A percentile compares a stretch with the other conserved stretches of the same genome.
Evolutionary conservation across 2,888 invertebrate species (phyloP).

Genomic region (Lingula anatina): DNA sequence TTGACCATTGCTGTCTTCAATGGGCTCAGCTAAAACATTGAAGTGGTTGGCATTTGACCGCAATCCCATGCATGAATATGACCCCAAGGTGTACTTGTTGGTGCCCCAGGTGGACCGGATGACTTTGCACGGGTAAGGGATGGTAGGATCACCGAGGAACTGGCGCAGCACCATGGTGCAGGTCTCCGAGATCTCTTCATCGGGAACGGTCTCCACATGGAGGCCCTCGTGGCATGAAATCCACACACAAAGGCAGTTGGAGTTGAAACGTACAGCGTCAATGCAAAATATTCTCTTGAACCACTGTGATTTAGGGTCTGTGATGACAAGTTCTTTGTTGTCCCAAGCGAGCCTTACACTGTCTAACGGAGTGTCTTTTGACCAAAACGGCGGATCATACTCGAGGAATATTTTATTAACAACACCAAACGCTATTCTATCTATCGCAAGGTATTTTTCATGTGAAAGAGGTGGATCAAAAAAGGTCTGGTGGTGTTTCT

Average conservation of each 20-base stretch:
- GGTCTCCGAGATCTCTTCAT: conserved; percentile 65
- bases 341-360: conserved; percentile 29
- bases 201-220: conserved; percentile 65
- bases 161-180: conserved; percentile 64
- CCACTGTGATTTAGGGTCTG: conserved; percentile 56
- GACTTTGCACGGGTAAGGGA: conserved; percentile 68
- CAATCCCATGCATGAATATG: conserved; percentile 61
- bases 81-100: conserved; percentile 69
- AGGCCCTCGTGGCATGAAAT: conserved; percentile 69
- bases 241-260: conserved; percentile 68
- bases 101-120: no score
- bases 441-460: conserved; percentile 67
- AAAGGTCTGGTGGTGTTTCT: conserved; percentile 66
- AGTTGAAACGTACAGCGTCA: conserved; percentile 67
- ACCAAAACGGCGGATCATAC: conserved; percentile 70
- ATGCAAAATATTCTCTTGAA: conserved; percentile 67
- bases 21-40: conserved; percentile 23
- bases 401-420: conserved; percentile 76
- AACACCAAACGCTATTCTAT: conserved; percentile 66
- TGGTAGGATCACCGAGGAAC: conserved; percentile 66
- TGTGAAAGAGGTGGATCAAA: conserved; percentile 69
- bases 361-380: conserved; percentile 62
- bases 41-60: conserved; percentile 14
- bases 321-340: conserved; percentile 7
- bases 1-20: conserved; percentile 15